Evolutionary conservation across 2,113 vertebrate species (phyloP).

Genomic region (Arothron firmamentum): DNA sequence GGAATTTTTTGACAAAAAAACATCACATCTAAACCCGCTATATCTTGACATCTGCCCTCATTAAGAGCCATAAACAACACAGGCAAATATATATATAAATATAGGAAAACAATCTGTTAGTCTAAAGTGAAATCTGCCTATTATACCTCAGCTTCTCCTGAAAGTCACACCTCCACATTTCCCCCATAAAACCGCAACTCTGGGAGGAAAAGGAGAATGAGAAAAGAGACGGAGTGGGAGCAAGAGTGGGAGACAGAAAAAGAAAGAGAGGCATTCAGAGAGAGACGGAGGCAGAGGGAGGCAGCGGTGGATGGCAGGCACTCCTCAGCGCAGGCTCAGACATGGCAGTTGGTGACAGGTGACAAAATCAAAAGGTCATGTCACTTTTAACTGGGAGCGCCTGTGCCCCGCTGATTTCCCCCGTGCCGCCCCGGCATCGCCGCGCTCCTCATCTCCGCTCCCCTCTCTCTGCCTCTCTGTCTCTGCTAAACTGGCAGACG

Average conservation of each 20-base stretch:
- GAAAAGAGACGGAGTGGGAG: slow-evolving; percentile 61
- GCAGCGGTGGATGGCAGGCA: slow-evolving; percentile 65
- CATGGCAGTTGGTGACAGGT: slow-evolving; percentile 88
- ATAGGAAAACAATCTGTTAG: slow-evolving; percentile 49
- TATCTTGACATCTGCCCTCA: slow-evolving; percentile 69
- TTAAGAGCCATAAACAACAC: slow-evolving; percentile 55
- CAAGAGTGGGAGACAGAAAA: slow-evolving; percentile 48
- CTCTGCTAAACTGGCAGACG: slow-evolving; percentile 68
- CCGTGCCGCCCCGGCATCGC: slow-evolving; percentile 75
- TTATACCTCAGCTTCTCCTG: slow-evolving; percentile 53
- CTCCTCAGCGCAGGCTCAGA: slow-evolving; percentile 70
- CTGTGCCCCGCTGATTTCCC: slow-evolving; percentile 96
- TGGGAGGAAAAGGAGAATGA: slow-evolving; percentile 48
- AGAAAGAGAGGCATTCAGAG: slow-evolving; percentile 55
- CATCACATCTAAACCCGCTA: slow-evolving; percentile 43
- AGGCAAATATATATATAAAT: slow-evolving; percentile 57
- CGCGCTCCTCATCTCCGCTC: slow-evolving; percentile 49
- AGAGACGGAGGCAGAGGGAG: slow-evolving; percentile 56
- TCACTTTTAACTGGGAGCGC: slow-evolving; percentile 95
- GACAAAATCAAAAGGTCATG: slow-evolving; percentile 97
- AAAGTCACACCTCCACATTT: slow-evolving; percentile 61
- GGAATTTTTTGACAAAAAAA: slow-evolving; percentile 39
- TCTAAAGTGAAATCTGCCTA: slow-evolving; percentile 53
- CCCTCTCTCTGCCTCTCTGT: slow-evolving; percentile 53
- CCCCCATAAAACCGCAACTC: slow-evolving; percentile 40